Percentiles rank a stretch among this genome's conserved stretches.
Conservation (phyloP, 2,888 invertebrate genomes). For the Aphodius sticticus region DNA sequence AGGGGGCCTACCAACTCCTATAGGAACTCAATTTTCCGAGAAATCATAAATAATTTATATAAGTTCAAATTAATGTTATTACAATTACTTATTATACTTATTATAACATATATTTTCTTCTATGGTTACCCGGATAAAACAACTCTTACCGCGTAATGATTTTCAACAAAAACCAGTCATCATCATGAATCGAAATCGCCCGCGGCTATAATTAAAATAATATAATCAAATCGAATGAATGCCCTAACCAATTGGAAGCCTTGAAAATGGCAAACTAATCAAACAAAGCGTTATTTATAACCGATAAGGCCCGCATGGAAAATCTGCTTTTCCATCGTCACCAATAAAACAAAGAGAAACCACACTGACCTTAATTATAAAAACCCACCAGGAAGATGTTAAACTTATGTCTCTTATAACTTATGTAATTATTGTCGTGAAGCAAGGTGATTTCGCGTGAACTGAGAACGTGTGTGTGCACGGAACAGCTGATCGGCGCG, state of each 20-base stretch:
- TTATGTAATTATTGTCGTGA: not conserved
- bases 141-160: not conserved
- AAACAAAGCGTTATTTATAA: not conserved
- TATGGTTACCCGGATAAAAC: no score
- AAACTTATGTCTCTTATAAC: not conserved
- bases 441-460: not conserved
- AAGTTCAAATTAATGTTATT: no score
- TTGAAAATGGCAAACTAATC: not conserved
- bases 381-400: not conserved
- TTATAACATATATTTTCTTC: no score
- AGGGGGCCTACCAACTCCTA: no score
- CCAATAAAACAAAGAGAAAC: not conserved
- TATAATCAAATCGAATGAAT: not conserved
- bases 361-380: not conserved
- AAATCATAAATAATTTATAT: no score
- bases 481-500: not conserved
- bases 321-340: not conserved
- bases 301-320: not conserved
- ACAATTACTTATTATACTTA: no score
- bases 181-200: not conserved
- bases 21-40: no score
- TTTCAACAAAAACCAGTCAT: not conserved
- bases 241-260: not conserved
- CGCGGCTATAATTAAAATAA: not conserved
- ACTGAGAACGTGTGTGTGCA: not conserved